These are phyloP conservation scores for Danio choprae DNA, from an alignment of 2,797 vertebrate genomes.

Conservation along the genomic window DNA sequence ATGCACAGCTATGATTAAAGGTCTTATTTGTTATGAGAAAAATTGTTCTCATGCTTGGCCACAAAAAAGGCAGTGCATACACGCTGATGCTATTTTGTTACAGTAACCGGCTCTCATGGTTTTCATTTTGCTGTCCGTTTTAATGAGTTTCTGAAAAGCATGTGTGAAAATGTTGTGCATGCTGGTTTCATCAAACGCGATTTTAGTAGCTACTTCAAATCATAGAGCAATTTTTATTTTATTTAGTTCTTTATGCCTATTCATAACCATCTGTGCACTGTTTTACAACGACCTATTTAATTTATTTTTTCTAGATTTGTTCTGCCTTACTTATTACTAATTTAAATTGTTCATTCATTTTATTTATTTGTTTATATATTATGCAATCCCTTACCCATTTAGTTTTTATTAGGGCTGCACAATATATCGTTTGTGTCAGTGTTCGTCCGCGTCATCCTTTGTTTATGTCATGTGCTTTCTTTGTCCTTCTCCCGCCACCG, in stretches of 20 bases:
- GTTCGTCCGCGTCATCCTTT: too few species aligned
- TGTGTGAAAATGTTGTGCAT: conserved; percentile 30
- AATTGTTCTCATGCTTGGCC: conserved; percentile 43
- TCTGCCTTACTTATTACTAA: too few species aligned
- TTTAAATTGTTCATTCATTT: too few species aligned
- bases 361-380: too few species aligned
- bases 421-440: too few species aligned
- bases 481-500: too few species aligned
- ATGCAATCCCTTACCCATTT: too few species aligned
- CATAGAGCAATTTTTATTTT: neutral
- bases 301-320: too few species aligned
- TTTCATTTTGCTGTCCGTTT: conserved; percentile 45
- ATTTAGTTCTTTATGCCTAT: neutral
- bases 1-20: conserved; percentile 57
- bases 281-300: too few species aligned
- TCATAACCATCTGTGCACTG: too few species aligned
- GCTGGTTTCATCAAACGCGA: conserved; percentile 41
- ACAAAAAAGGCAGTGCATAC: conserved; percentile 43
- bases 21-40: conserved; percentile 36
- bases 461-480: too few species aligned
- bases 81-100: conserved; percentile 44
- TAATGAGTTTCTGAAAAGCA: conserved; percentile 55
- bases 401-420: too few species aligned
- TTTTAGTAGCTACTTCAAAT: conserved; percentile 43
- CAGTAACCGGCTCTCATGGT: conserved; percentile 47